phyloP scores from a whole-genome alignment of 64 coral and sea anemone species.

The Pachyseris speciosa region DNA sequence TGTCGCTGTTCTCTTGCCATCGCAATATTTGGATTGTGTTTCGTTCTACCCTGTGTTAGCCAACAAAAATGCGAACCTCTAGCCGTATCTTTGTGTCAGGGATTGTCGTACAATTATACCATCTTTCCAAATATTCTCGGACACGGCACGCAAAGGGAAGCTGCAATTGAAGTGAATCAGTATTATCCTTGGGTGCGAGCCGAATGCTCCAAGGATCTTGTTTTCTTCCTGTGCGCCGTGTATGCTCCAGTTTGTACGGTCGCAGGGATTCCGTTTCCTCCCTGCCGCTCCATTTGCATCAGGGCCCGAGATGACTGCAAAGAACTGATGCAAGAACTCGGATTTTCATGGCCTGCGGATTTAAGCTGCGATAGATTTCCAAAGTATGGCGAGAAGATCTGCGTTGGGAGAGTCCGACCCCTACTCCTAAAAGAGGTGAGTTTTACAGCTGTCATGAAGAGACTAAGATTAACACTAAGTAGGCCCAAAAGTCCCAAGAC shows the following conservation, averaged over 20 bases:
- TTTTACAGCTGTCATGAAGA: no score
- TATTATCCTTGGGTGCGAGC: constrained; percentile 36
- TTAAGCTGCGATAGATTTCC: constrained; percentile 39
- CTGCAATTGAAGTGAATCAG: constrained; percentile 20
- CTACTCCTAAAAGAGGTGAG: no score
- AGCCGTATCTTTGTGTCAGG: constrained; percentile 39
- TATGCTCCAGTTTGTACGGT: constrained; percentile 52
- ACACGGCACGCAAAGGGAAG: constrained; percentile 24
- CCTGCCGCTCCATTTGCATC: constrained; percentile 62
- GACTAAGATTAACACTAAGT: no score
- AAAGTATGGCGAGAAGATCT: constrained; percentile 19
- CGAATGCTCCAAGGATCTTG: constrained; percentile 61
- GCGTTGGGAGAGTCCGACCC: constrained; percentile 83
- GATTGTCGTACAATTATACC: constrained; percentile 60
- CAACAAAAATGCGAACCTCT: no score
- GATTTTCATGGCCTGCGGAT: constrained; percentile 15
- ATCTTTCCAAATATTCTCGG: constrained; percentile 66
- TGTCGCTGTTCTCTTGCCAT: no score
- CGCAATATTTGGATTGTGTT: no score
- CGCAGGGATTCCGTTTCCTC: neutral
- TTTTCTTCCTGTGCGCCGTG: constrained; percentile 55
- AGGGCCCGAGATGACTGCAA: constrained; percentile 55
- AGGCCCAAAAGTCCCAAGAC: no score
- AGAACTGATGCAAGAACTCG: neutral
- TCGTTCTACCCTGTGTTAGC: no score